phyloP scores from a whole-genome alignment of 1,140 invertebrate genomes.

The Lepidostoma basale region DNA sequence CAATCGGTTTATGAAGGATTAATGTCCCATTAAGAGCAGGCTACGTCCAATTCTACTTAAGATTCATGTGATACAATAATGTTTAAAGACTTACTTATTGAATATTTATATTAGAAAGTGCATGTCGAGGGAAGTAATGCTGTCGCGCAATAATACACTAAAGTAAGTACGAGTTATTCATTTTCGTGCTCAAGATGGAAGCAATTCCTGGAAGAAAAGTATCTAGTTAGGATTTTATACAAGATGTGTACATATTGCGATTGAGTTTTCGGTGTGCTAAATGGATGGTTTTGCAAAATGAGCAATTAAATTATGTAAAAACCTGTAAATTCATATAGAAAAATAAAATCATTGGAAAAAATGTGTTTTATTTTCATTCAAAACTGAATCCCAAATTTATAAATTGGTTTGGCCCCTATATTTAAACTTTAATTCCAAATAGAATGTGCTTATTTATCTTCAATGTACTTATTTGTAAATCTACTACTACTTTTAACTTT shows the following conservation, averaged over 20 bases:
- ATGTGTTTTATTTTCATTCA: not conserved
- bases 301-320: conserved; percentile 1
- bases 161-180: not conserved
- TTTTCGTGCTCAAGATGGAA: not conserved
- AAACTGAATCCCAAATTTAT: no score
- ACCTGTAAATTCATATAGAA: not conserved
- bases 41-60: not conserved
- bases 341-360: not conserved
- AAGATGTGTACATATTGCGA: conserved; percentile 3
- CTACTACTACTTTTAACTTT: no score
- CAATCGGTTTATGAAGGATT: no score
- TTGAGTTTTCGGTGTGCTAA: not conserved
- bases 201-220: not conserved
- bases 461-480: no score
- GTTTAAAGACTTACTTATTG: conserved; percentile 17
- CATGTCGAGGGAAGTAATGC: conserved; percentile 3
- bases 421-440: no score
- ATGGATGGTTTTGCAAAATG: not conserved
- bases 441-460: no score
- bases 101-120: not conserved
- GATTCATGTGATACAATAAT: conserved; percentile 18
- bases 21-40: no score
- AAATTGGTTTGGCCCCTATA: no score
- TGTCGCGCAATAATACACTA: conserved; percentile 23
- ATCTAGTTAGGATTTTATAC: not conserved